Evolutionary conservation across 2,888 invertebrate species (phyloP), one percentile per base, ranked within the genome.

Genomic region (Ctenicera cuprea): DNA sequence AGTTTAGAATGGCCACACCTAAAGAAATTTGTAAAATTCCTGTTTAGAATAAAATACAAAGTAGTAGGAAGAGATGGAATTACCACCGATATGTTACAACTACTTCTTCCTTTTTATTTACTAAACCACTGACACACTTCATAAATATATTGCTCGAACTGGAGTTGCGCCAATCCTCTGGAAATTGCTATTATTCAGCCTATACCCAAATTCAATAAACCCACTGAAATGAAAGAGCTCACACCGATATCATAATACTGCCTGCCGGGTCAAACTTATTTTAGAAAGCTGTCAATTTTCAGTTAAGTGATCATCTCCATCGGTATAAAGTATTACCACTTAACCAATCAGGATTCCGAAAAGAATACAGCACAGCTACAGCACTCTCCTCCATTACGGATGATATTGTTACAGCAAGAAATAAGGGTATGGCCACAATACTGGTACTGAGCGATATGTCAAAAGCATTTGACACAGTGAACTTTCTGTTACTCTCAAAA

Each of bases 391-490:
- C 8, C 3, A 43, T 43, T 11, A n/a, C 3, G 9, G 43, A 43
- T 12, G 43, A 43, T n/a, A 43, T 43, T 11, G 8, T 43, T 8
- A 43, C 4, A 43, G 43, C n/a, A 11, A 43, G 43, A 43, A 12
- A 43, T n/a, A n/a, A 9, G 43, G 43, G 43, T 43, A 11, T 8
- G 3, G n/a, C n/a, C 3, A 43, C 43, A 11, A 3, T 3, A 11
- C 12, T 43, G n/a, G n/a, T n/a, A 12, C 12, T 43, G 14, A 3
- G 4, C n/a, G 43, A 43, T 12, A 11, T 43, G 8, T 11, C 3
- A 4, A 43, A 43, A 43, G 43, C 43, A 43, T 43, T 43, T 43
- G 43, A 43, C 12, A 43, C 43, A 7, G n/a, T 43, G 3, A n/a
- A 43, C n/a, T 43, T 11, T 43, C 9, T 43, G 3, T n/a, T 43